Conservation (phyloP, 2,888 invertebrate genomes). For the Graphium colonna region DNA sequence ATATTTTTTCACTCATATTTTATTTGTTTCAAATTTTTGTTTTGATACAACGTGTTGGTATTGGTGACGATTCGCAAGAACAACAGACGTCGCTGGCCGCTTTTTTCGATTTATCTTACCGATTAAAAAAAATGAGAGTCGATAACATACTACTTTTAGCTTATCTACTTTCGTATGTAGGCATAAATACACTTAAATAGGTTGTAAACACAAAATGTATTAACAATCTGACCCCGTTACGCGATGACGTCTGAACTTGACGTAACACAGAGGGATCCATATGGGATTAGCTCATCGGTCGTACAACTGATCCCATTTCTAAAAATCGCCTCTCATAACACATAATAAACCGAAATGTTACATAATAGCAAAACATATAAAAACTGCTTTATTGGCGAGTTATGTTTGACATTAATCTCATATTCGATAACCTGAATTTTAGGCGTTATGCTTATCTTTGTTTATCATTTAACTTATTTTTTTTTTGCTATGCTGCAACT, state of each 20-base stretch:
- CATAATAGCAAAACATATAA: neutral
- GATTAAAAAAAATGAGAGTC: conserved; percentile 3
- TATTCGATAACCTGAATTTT: no score
- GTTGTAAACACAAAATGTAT: conserved; percentile 62
- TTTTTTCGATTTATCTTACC: conserved; percentile 14
- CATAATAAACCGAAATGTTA: neutral
- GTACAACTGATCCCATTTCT: conserved; percentile 48
- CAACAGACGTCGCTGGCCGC: conserved; percentile 8
- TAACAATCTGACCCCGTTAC: conserved; percentile 69
- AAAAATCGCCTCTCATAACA: neutral
- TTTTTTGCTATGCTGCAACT: neutral
- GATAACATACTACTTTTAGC: conserved; percentile 18
- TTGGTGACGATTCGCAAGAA: conserved; percentile 3
- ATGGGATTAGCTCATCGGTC: conserved; percentile 45
- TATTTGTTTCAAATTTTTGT: conserved; percentile 3
- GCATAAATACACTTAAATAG: conserved; percentile 53
- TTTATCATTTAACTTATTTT: neutral
- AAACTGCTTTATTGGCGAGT: neutral
- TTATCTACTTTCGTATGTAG: conserved; percentile 27
- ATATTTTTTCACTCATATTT: no score
- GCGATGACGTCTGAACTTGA: conserved; percentile 61
- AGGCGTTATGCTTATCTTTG: conserved; percentile 1
- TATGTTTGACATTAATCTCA: no score
- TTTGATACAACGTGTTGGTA: neutral
- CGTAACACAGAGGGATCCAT: conserved; percentile 54